A percentile compares a stretch with the other conserved stretches of the same genome.
phyloP scores from a whole-genome alignment of 2,888 invertebrate genomes.

The Tetranychus piercei region DNA sequence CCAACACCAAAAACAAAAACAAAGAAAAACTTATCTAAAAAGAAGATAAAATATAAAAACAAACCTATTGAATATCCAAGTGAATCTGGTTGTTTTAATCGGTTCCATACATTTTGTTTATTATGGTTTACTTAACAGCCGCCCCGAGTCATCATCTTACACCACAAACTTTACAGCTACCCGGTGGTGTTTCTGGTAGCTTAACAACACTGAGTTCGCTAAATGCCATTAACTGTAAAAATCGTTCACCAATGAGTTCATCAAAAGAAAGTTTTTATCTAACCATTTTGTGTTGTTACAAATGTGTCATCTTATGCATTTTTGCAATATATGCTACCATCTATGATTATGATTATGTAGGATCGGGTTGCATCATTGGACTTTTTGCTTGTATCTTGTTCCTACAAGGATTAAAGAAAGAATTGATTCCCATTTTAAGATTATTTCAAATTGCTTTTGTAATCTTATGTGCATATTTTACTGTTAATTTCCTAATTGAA shows the following conservation, averaged over 20 bases:
- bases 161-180: background rate
- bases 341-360: background rate
- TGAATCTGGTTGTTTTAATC: too few relatives aligned
- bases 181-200: background rate
- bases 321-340: background rate
- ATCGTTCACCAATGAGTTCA: background rate
- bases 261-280: background rate
- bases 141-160: background rate
- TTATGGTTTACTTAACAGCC: too few relatives aligned
- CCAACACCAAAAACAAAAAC: too few relatives aligned
- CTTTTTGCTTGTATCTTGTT: background rate
- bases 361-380: background rate
- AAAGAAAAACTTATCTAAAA: too few relatives aligned
- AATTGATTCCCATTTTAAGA: background rate
- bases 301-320: background rate
- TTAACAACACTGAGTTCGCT: background rate
- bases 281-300: background rate
- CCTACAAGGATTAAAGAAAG: background rate
- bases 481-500: background rate
- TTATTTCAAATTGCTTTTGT: background rate
- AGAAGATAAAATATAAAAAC: too few relatives aligned
- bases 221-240: background rate
- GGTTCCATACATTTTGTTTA: too few relatives aligned
- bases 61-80: too few relatives aligned
- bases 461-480: background rate